phyloP scores from a whole-genome alignment of 2,888 invertebrate genomes.

The Tetrapedia diversipes region DNA sequence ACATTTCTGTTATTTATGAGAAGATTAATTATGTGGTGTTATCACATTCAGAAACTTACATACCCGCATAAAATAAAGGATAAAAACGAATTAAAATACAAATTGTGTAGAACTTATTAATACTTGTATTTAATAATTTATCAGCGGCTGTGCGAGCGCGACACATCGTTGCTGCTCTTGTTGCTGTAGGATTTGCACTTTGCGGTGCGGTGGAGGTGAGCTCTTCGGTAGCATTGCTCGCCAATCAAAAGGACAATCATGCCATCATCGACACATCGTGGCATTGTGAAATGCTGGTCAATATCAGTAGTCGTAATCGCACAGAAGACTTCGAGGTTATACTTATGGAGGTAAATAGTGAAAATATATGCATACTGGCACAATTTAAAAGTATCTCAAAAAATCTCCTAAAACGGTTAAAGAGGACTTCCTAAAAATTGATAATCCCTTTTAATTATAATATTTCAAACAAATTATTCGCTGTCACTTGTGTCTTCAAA shows the following conservation, averaged over 20 bases:
- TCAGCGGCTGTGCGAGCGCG: slow-evolving; percentile 82
- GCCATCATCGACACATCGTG: slow-evolving; percentile 81
- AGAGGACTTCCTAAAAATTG: too few species aligned
- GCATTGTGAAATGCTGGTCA: slow-evolving; percentile 81
- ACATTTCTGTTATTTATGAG: too few species aligned
- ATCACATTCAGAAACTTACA: too few species aligned
- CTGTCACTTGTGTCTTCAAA: too few species aligned
- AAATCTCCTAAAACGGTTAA: too few species aligned
- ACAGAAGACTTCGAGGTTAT: slow-evolving; percentile 80
- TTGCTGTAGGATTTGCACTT: slow-evolving; percentile 84
- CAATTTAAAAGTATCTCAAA: too few species aligned
- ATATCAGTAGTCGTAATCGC: slow-evolving; percentile 79
- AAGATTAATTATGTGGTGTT: too few species aligned
- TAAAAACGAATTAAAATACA: too few species aligned
- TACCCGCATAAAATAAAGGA: too few species aligned
- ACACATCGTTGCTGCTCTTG: slow-evolving; percentile 84
- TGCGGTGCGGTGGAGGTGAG: slow-evolving; percentile 85
- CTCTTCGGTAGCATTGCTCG: slow-evolving; percentile 84
- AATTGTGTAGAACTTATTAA: slow-evolving; percentile 2
- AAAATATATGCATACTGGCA: too few species aligned
- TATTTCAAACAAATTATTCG: too few species aligned
- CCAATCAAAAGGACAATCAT: slow-evolving; percentile 83
- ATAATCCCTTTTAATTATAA: too few species aligned
- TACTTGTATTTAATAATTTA: slow-evolving; percentile 18
- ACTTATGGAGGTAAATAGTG: slow-evolving; percentile 78